Base-by-base conservation (phyloP, 2,888 invertebrate genomes). In the Andrena bucephala region DNA sequence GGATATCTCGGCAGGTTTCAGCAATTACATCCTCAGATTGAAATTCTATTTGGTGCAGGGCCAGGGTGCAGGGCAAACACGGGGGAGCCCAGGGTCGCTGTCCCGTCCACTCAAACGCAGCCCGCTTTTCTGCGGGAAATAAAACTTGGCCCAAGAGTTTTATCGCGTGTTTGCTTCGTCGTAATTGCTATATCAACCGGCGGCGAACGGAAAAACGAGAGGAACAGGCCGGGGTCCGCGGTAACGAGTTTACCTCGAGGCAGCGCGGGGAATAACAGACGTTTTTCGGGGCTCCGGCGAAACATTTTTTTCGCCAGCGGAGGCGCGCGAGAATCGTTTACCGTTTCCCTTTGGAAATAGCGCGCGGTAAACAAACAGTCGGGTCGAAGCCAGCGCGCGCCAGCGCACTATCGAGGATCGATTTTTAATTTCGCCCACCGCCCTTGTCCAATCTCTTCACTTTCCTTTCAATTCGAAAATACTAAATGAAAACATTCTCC, bases 111-210 rank as follows among this genome's bases (percentile, higher is more conserved):
- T 63, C 76, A 31, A 83, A 83, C 68, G 71, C 71, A n/a, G 13
- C 24, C 63, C 73, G 74, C 65, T 54, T 80, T 54, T 62, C 81
- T 54, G 62, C 50, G 59, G 73, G 54, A 80, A 86, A 84, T 81
- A 79, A 86, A 84, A 84, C 81, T 73, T 65, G 31, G 60, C 6
- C 73, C 68, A 76, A 84, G 81, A 78, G 78, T 81, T 86, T 86
- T 84, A 78, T 84, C 78, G 76, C 69, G 67, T 79, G 86, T 86
- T 84, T 79, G 76, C 81, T 70, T 63, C 70, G 67, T 81, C 83
- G 83, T 86, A 86, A 86, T 86, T 84, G 81, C 86, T 75, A 50
- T 81, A 83, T 83, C 83, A 81, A 81, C 65, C 82, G 69, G 52
- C 42, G 27, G 27, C 57, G 72, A 31, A 62, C 71, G 78, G 42